phyloP scores from a whole-genome alignment of 1,140 invertebrate species.

The Brachionus sp. region DNA sequence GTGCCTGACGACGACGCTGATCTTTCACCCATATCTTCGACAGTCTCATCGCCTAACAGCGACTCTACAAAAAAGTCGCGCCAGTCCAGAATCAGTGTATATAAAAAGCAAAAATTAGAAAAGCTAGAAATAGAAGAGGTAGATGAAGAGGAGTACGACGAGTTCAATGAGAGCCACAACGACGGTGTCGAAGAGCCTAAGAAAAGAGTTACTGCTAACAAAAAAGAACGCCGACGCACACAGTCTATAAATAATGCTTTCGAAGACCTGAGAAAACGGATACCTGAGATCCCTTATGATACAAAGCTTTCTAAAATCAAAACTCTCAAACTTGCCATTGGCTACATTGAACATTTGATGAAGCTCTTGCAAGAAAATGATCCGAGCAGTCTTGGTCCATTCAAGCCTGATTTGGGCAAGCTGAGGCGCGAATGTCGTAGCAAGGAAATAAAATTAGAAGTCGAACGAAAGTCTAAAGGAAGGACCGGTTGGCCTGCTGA shows the following conservation, averaged over 20 bases:
- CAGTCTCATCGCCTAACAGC: not conserved
- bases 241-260: slow-evolving; percentile 93
- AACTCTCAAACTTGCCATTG: slow-evolving; percentile 62
- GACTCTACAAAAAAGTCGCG: not conserved
- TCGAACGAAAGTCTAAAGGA: slow-evolving; percentile 26
- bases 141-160: not conserved
- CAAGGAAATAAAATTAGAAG: slow-evolving; percentile 48
- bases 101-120: slow-evolving; percentile 11
- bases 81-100: not conserved
- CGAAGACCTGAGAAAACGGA: slow-evolving; percentile 81
- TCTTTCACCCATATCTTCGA: not conserved
- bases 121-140: not conserved
- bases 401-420: slow-evolving; percentile 62
- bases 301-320: slow-evolving; percentile 74
- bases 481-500: slow-evolving; percentile 42
- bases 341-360: slow-evolving; percentile 63
- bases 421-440: slow-evolving; percentile 53
- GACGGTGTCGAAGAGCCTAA: not conserved
- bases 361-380: slow-evolving; percentile 61
- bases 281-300: slow-evolving; percentile 89
- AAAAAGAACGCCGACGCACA: slow-evolving; percentile 82
- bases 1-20: not conserved
- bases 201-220: slow-evolving; percentile 66
- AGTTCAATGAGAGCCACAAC: not conserved
- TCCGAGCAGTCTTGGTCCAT: slow-evolving; percentile 58